Percentiles rank a stretch among this genome's conserved stretches.
These are phyloP conservation scores for Drosophila mayaguana DNA, from an alignment of 2,888 invertebrate genomes.

Conservation along the genomic window DNA sequence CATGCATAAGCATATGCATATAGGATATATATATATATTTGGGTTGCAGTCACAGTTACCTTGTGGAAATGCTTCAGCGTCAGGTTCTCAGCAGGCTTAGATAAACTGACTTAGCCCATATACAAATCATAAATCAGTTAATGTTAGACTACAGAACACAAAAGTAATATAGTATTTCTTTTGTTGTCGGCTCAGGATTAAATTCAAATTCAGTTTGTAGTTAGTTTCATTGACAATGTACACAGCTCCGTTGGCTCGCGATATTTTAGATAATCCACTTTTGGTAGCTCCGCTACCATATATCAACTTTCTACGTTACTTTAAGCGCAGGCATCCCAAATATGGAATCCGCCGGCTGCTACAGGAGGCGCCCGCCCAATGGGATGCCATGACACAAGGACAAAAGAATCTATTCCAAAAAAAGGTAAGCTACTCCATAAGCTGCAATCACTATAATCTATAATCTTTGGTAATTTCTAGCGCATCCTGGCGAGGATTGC, in stretches of 20 bases:
- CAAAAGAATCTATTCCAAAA: conserved; percentile 40
- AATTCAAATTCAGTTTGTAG: background rate
- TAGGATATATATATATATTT: conserved; percentile 1
- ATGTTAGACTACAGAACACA: background rate
- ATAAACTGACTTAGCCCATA: background rate
- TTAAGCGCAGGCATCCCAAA: conserved; percentile 32
- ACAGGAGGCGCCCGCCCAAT: conserved; percentile 39
- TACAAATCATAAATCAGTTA: background rate
- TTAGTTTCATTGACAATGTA: background rate
- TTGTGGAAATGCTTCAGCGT: background rate
- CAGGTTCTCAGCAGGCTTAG: conserved; percentile 2
- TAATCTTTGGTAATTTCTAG: conserved; percentile 1
- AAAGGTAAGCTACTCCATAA: conserved; percentile 23
- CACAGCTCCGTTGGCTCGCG: background rate
- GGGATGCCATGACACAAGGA: conserved; percentile 37
- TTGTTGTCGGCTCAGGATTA: background rate
- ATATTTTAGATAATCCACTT: conserved; percentile 36
- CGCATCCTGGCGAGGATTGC: conserved; percentile 43
- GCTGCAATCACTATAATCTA: background rate
- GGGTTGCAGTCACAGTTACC: background rate
- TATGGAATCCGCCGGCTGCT: conserved; percentile 32
- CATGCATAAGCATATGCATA: background rate
- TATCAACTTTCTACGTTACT: conserved; percentile 57
- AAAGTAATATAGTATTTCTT: background rate
- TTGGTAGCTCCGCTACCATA: conserved; percentile 50